Conservation (phyloP, 2,113 vertebrate species). For the Callopanchax toddi region DNA sequence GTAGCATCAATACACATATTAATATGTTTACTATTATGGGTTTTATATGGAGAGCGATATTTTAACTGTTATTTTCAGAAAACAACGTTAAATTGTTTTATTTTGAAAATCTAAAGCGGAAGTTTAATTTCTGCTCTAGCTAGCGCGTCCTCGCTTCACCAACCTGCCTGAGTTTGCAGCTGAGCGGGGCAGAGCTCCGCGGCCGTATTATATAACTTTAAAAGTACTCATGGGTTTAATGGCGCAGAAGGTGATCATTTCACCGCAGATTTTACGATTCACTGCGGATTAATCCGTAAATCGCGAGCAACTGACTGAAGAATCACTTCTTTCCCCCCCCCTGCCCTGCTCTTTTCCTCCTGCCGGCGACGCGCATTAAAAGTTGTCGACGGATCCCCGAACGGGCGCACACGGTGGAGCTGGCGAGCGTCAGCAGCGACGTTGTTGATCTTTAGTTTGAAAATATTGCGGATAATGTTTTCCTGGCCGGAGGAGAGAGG, state of each 20-base stretch:
- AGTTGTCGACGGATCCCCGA: constrained; percentile 61
- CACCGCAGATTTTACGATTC: constrained; percentile 7
- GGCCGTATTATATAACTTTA: constrained; percentile 73
- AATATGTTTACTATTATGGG: not conserved
- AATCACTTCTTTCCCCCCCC: constrained; percentile 35
- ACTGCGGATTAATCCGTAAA: constrained; percentile 22
- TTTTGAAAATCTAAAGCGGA: constrained; percentile 21
- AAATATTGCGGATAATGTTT: constrained; percentile 35
- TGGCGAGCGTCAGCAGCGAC: constrained; percentile 35
- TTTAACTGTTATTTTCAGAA: not conserved
- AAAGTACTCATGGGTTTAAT: constrained; percentile 37
- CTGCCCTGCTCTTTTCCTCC: not conserved
- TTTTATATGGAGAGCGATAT: not conserved
- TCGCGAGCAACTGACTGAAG: not conserved
- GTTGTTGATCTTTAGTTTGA: constrained; percentile 43
- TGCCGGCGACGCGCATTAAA: constrained; percentile 49
- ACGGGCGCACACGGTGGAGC: constrained; percentile 34
- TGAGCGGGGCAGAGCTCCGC: constrained; percentile 51
- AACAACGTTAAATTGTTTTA: constrained; percentile 12
- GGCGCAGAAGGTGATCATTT: constrained; percentile 22
- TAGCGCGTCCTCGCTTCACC: not conserved
- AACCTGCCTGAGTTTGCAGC: constrained; percentile 60
- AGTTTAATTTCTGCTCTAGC: fast-evolving
- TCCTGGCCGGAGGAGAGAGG: not conserved
- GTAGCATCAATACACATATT: not conserved